A percentile compares a stretch with the other conserved stretches of the same genome.
Conservation (phyloP, 2,113 vertebrate species). For the Cavia porcellus region DNA sequence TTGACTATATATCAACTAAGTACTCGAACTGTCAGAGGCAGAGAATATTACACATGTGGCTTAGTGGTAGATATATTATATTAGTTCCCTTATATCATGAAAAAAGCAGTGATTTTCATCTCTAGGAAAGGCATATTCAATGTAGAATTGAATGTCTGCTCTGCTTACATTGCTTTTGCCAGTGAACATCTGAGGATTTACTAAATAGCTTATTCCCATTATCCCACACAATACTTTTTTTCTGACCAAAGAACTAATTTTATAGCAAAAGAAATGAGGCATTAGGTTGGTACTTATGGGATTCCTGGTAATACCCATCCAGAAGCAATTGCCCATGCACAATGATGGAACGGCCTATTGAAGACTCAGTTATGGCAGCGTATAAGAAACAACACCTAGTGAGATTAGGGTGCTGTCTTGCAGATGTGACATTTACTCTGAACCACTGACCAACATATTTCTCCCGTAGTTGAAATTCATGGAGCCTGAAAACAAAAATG, state of each 20-base stretch:
- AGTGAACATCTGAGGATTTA: conserved; percentile 34
- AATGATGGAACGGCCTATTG: conserved; percentile 29
- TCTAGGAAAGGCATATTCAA: not conserved
- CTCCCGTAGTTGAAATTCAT: not conserved
- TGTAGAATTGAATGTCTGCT: conserved; percentile 41
- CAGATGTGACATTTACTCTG: conserved; percentile 38
- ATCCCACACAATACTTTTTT: conserved; percentile 42
- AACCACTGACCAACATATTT: conserved; percentile 50
- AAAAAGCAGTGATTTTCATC: not conserved
- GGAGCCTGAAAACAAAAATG: conserved; percentile 50
- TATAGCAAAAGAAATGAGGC: conserved; percentile 54
- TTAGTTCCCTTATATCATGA: not conserved
- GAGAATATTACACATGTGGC: not conserved
- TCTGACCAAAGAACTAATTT: conserved; percentile 59
- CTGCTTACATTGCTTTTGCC: not conserved
- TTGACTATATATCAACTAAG: not conserved
- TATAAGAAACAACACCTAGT: conserved; percentile 42
- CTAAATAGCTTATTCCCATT: conserved; percentile 27
- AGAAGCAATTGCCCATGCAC: conserved; percentile 62
- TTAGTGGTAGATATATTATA: not conserved
- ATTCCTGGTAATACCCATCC: conserved; percentile 38
- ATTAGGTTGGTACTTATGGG: conserved; percentile 53
- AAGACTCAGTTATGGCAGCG: conserved; percentile 15
- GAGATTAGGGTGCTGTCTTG: not conserved
- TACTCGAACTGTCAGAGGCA: not conserved